Evolutionary conservation across 2,888 invertebrate genomes (phyloP).

Genomic region (Frankliniella intonsa): DNA sequence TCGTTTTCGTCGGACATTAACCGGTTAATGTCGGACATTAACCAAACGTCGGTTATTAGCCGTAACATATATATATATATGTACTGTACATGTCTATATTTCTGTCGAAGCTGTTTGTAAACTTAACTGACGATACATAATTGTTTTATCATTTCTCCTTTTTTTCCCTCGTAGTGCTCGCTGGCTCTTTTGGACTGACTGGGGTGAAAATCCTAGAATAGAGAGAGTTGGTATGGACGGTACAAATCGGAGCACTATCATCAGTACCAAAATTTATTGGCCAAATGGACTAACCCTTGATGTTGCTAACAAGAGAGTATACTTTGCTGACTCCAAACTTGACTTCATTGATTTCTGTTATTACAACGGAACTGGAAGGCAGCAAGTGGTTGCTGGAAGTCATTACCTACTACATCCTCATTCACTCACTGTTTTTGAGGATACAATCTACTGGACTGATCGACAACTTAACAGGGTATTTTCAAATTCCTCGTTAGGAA

Average conservation of each 20-base stretch:
- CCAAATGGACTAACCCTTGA: conserved; percentile 97
- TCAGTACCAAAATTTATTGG: conserved; percentile 95
- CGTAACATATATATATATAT: background rate
- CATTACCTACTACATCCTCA: conserved; percentile 95
- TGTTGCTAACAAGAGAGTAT: conserved; percentile 85
- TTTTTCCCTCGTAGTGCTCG: conserved; percentile 51
- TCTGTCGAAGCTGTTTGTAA: background rate
- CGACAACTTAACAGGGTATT: conserved; percentile 80
- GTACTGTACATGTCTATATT: background rate
- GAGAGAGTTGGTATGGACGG: conserved; percentile 97
- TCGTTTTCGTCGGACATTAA: too few relatives aligned
- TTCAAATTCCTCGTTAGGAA: background rate
- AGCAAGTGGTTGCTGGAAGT: conserved; percentile 80
- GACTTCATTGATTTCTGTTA: conserved; percentile 98
- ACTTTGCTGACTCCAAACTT: conserved; percentile 95
- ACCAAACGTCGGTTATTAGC: too few relatives aligned
- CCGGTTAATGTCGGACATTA: too few relatives aligned
- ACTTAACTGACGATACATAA: background rate
- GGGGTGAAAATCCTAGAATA: conserved; percentile 95
- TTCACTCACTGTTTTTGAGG: conserved; percentile 90
- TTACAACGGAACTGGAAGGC: conserved; percentile 87
- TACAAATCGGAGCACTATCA: conserved; percentile 72
- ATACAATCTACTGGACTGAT: conserved; percentile 95
- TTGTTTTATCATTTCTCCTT: conserved; percentile 3
- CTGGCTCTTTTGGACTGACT: conserved; percentile 97